These are phyloP conservation scores for Crotalus horridus DNA, from an alignment of 2,113 vertebrate genomes.

Conservation along the genomic window DNA sequence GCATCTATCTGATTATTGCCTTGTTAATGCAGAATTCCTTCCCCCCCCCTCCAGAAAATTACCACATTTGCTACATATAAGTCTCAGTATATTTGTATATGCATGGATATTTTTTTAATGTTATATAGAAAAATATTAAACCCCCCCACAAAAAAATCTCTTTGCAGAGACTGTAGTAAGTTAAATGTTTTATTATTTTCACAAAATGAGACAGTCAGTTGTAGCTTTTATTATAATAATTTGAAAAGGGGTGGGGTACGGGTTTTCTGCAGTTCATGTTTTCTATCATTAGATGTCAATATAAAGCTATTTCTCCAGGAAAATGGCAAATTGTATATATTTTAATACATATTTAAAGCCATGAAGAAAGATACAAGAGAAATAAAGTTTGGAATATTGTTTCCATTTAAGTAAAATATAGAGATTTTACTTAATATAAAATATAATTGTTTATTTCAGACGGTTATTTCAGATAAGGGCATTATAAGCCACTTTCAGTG, in stretches of 20 bases:
- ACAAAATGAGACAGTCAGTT: slow-evolving; percentile 37
- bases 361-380: slow-evolving; percentile 28
- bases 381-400: slow-evolving; percentile 45
- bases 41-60: slow-evolving; percentile 8
- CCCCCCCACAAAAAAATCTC: slow-evolving; percentile 39
- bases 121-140: not conserved
- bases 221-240: slow-evolving; percentile 46
- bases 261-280: slow-evolving; percentile 70
- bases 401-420: slow-evolving; percentile 32
- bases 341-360: slow-evolving; percentile 22
- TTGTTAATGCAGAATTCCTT: not conserved
- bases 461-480: not conserved
- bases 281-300: slow-evolving; percentile 78
- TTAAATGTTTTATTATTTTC: not conserved
- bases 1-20: slow-evolving; percentile 8
- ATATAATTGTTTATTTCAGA: slow-evolving; percentile 14
- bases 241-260: not conserved
- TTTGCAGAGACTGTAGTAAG: slow-evolving; percentile 26
- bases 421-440: not conserved
- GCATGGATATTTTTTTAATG: not conserved
- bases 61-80: not conserved
- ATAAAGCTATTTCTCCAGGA: slow-evolving; percentile 67
- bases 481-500: not conserved
- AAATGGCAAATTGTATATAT: slow-evolving; percentile 19
- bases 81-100: not conserved